These are phyloP conservation scores for Sardina pilchardus DNA, from an alignment of 2,113 vertebrate genomes.

Conservation along the genomic window DNA sequence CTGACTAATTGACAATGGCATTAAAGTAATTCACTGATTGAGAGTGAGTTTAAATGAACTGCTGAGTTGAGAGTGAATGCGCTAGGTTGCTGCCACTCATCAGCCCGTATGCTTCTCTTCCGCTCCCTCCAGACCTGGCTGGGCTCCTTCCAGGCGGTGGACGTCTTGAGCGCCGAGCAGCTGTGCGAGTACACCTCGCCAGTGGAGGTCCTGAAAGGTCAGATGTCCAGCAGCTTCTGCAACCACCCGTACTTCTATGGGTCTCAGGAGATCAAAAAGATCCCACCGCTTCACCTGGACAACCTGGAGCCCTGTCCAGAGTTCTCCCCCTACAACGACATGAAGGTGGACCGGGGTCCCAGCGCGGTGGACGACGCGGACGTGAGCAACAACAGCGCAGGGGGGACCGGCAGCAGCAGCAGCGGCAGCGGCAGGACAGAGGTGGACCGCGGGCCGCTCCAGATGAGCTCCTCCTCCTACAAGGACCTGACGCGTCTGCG, in stretches of 20 bases:
- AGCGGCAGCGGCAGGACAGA: not conserved
- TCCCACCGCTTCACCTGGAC: not conserved
- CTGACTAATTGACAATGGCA: too few species aligned
- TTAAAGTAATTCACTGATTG: too few species aligned
- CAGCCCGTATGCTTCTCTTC: not conserved
- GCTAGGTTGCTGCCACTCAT: not conserved
- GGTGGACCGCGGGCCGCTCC: not conserved
- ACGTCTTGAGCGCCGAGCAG: constrained; percentile 36
- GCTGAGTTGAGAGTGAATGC: too few species aligned
- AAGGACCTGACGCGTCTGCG: constrained; percentile 49
- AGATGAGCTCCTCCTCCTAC: constrained; percentile 52
- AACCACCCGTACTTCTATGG: constrained; percentile 61
- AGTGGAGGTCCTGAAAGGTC: constrained; percentile 42
- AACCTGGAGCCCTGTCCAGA: constrained; percentile 40
- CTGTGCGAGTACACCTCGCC: constrained; percentile 36
- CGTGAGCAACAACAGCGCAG: not conserved
- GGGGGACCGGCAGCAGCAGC: not conserved
- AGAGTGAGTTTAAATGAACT: too few species aligned
- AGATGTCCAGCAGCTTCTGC: constrained; percentile 53
- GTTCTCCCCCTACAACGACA: constrained; percentile 51
- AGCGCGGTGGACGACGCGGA: not conserved
- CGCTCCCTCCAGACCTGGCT: constrained; percentile 53
- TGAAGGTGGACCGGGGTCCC: not conserved
- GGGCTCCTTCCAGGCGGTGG: constrained; percentile 38
- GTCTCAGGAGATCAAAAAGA: not conserved